Conservation (phyloP, 1,140 invertebrate genomes). For the Camponotus floridanus region DNA sequence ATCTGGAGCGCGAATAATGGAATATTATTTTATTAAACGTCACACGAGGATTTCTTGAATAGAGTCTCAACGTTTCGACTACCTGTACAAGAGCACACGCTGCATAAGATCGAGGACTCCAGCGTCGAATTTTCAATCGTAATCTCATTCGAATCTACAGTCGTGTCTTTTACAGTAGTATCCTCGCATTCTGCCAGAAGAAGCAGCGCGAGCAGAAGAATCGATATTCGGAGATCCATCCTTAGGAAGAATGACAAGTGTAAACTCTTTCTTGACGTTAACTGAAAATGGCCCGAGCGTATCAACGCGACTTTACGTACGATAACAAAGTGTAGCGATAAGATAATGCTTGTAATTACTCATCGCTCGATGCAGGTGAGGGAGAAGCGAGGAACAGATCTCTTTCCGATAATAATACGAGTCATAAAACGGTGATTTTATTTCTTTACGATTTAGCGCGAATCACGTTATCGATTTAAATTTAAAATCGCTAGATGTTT, state of each 20-base stretch:
- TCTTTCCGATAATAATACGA: not conserved
- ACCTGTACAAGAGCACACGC: slow-evolving; percentile 66
- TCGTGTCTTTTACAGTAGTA: too few species aligned
- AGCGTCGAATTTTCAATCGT: not conserved
- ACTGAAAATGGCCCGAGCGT: slow-evolving; percentile 43
- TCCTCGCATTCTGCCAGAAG: slow-evolving; percentile 15
- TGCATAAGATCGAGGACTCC: slow-evolving; percentile 20
- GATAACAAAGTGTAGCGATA: slow-evolving; percentile 71
- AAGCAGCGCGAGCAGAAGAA: slow-evolving; percentile 4
- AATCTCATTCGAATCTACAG: not conserved
- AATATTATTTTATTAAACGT: too few species aligned
- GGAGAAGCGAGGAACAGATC: slow-evolving; percentile 5
- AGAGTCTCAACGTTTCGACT: not conserved
- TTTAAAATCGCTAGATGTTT: too few species aligned
- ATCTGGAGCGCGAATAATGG: too few species aligned
- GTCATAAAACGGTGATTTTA: not conserved
- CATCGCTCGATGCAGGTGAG: slow-evolving; percentile 50
- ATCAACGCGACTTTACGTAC: slow-evolving; percentile 42
- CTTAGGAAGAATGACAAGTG: not conserved
- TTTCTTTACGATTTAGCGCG: too few species aligned
- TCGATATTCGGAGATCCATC: slow-evolving; percentile 45
- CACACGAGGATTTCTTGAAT: too few species aligned
- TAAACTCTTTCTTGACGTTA: not conserved
- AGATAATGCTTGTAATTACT: slow-evolving; percentile 74
- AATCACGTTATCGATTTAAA: too few species aligned